A percentile compares a stretch with the other conserved stretches of the same genome.
Conservation (phyloP, 2,888 invertebrate genomes). For the Deilephila elpenor region DNA sequence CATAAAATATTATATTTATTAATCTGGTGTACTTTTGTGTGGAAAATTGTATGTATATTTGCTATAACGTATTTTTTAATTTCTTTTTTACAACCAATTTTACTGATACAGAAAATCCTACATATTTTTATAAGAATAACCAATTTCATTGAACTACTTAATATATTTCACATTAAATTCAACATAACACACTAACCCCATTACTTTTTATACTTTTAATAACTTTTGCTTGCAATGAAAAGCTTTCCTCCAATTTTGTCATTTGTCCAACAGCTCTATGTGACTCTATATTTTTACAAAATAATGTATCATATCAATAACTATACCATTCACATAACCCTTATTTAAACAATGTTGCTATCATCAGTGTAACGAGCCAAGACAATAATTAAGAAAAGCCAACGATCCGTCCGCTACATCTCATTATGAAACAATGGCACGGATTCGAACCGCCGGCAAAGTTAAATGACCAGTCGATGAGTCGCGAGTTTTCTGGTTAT, state of each 20-base stretch:
- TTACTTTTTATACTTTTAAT: too few relatives aligned
- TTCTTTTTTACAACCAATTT: too few relatives aligned
- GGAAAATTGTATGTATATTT: background rate
- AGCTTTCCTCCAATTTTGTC: too few relatives aligned
- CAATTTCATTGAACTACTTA: too few relatives aligned
- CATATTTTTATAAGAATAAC: too few relatives aligned
- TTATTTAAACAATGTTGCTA: background rate
- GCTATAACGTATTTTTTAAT: background rate
- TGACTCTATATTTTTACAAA: too few relatives aligned
- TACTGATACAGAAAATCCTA: too few relatives aligned
- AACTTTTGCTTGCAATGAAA: too few relatives aligned
- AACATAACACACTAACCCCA: too few relatives aligned
- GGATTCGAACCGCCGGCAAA: background rate
- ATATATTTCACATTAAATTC: too few relatives aligned
- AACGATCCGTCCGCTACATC: background rate
- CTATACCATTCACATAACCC: background rate
- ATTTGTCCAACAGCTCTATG: too few relatives aligned
- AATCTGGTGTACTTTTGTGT: background rate
- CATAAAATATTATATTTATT: slow-evolving; percentile 20
- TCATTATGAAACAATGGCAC: background rate
- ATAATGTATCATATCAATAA: background rate
- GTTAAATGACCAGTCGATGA: background rate
- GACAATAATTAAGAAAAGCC: slow-evolving; percentile 6
- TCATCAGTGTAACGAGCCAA: background rate
- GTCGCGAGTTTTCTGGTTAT: background rate